These are phyloP conservation scores for Pachyrhynchus sulphureomaculatus DNA, from an alignment of 1,140 invertebrate genomes.

Conservation along the genomic window DNA sequence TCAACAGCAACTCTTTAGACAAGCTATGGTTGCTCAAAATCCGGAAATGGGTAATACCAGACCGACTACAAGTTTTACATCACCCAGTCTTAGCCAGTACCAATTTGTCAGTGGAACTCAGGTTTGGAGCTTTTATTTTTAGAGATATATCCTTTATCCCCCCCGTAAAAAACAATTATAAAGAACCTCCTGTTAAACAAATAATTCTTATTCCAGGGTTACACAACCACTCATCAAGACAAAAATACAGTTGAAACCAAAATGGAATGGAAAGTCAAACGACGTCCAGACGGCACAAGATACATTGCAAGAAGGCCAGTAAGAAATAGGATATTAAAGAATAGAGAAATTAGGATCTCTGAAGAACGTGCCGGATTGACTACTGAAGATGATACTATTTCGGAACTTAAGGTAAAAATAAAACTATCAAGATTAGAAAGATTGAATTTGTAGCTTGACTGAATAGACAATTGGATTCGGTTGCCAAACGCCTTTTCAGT, in stretches of 20 bases:
- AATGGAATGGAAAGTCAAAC: constrained; percentile 82
- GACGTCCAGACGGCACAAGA: constrained; percentile 73
- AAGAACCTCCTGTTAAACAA: no score
- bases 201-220: constrained; percentile 37
- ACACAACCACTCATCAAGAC: constrained; percentile 39
- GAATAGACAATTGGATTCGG: no score
- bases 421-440: no score
- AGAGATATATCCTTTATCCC: neutral
- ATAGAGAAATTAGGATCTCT: constrained; percentile 67
- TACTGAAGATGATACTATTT: constrained; percentile 80
- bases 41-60: constrained; percentile 41
- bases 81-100: constrained; percentile 62
- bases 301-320: constrained; percentile 76
- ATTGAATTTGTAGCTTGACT: no score
- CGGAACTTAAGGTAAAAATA: constrained; percentile 73
- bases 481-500: no score
- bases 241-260: constrained; percentile 50
- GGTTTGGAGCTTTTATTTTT: constrained; percentile 7
- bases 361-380: constrained; percentile 73
- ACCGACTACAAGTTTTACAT: constrained; percentile 53
- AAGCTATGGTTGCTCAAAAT: constrained; percentile 53
- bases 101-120: constrained; percentile 44
- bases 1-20: constrained; percentile 70
- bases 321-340: constrained; percentile 67
- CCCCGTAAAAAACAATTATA: no score